Conservation (phyloP, 2,113 vertebrate species). For the Lutjanus erythropterus region DNA sequence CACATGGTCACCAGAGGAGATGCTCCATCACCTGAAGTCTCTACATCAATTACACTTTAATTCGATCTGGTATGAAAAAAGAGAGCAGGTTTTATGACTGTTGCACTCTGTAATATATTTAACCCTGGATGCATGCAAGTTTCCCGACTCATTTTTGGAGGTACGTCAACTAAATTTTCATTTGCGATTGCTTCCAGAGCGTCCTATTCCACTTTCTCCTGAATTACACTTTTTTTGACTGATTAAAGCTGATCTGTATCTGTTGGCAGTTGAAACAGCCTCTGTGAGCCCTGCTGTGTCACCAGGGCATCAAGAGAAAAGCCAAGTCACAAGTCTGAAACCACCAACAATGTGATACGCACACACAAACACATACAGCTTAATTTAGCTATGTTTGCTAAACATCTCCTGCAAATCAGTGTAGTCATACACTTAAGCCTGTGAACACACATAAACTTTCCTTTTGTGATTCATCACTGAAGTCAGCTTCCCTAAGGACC, state of each 20-base stretch:
- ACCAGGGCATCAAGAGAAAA: neutral
- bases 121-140: neutral
- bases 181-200: neutral
- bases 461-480: neutral
- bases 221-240: neutral
- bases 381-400: neutral
- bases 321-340: slow-evolving; percentile 25
- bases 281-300: neutral
- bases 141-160: too few relatives aligned
- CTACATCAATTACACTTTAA: neutral
- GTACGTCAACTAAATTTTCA: neutral
- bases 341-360: slow-evolving; percentile 1
- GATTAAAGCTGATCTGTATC: neutral
- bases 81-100: neutral
- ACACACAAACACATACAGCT: slow-evolving; percentile 2
- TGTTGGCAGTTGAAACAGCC: slow-evolving; percentile 1
- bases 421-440: neutral
- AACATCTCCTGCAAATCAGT: neutral
- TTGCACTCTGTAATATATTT: neutral
- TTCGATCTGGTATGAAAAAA: neutral
- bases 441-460: neutral
- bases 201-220: neutral
- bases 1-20: too few relatives aligned
- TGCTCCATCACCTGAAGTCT: too few relatives aligned
- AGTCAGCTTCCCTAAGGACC: neutral